Evolutionary conservation across 2,797 vertebrate species (phyloP), one percentile per base, ranked within the genome.

Genomic region (Mionectes olivaceus): DNA sequence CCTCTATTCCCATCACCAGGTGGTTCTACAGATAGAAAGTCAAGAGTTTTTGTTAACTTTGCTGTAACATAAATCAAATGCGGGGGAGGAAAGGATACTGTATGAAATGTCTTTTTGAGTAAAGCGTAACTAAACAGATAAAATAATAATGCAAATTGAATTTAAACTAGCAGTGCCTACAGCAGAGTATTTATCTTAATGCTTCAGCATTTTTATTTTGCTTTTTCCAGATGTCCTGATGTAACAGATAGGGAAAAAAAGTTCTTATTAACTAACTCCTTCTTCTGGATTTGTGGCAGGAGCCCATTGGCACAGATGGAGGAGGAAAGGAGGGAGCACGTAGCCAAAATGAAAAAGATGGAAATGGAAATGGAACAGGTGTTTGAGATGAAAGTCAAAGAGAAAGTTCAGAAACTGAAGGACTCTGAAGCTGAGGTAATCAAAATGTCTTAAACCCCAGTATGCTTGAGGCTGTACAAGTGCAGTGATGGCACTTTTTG

Each of bases 301-400:
- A 99, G 99, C 93, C 99, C 99, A 0, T 95, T 99, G 96, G 99
- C 99, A 89, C 99, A 99, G 97, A 99, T 99, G 99, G 99, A 99
- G 96, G 99, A 99, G 96, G 99, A 99, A 96, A 97, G 99, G 95
- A 98, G 99, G 91, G 99, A 99, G 91, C 99, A 99, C 17, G 99
- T 99, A 96, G 94, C 99, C 55, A 99, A 99, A 96, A 99, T 99
- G 99, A 99, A 99, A 97, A 99, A 99, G 96, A 99, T 99, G 99
- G 99, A 99, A 96, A 99, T 99, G 99, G 99, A 99, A 95, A 99
- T 99, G 99, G 99, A 99, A 80, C 99, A 99, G 96, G 99, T 99
- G 95, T 99, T 99, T 95, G 99, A 99, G 96, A 99, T 99, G 99
- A 99, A 99, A 97, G 99, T 99, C 97, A 99, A 99, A 97, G 99